Conservation (phyloP, 2,113 vertebrate species). For the Amphilophus citrinellus region DNA sequence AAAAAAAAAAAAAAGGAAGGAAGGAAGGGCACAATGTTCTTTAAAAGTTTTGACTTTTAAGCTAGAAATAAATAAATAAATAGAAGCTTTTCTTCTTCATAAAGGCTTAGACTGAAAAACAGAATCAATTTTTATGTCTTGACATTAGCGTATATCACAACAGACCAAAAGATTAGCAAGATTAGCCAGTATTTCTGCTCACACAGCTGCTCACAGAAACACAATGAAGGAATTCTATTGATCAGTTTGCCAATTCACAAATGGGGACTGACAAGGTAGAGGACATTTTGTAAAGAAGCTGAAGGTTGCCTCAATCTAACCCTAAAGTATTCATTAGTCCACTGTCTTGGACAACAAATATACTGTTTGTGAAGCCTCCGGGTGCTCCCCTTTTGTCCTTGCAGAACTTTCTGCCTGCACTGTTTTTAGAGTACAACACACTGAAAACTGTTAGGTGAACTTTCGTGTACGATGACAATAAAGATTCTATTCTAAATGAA, state of each 20-base stretch:
- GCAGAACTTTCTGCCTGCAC: conserved; percentile 4
- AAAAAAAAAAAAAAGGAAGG: conserved; percentile 10
- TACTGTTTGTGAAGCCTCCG: neutral
- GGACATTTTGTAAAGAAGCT: neutral
- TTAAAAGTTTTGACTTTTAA: conserved; percentile 37
- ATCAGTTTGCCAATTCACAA: conserved; percentile 36
- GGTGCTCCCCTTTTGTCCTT: conserved; percentile 34
- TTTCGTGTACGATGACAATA: no score
- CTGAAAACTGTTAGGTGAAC: conserved; percentile 2
- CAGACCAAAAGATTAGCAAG: conserved; percentile 21
- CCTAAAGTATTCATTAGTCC: conserved; percentile 51
- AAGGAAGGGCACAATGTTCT: conserved; percentile 41
- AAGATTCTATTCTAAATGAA: neutral
- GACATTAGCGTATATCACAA: conserved; percentile 22
- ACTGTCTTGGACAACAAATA: conserved; percentile 36
- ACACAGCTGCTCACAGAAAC: conserved; percentile 24
- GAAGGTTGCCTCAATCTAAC: conserved; percentile 42
- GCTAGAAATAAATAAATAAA: conserved; percentile 1
- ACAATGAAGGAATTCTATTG: conserved; percentile 35
- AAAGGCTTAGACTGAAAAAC: conserved; percentile 10
- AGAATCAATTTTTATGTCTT: conserved; percentile 14
- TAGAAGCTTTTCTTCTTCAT: conserved; percentile 1
- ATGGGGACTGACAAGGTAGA: conserved; percentile 23
- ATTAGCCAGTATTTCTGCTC: conserved; percentile 1
- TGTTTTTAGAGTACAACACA: conserved; percentile 19